A percentile compares a stretch with the other conserved stretches of the same genome.
Conservation (phyloP, 2,113 vertebrate species). For the Pelecanoides urinatrix region DNA sequence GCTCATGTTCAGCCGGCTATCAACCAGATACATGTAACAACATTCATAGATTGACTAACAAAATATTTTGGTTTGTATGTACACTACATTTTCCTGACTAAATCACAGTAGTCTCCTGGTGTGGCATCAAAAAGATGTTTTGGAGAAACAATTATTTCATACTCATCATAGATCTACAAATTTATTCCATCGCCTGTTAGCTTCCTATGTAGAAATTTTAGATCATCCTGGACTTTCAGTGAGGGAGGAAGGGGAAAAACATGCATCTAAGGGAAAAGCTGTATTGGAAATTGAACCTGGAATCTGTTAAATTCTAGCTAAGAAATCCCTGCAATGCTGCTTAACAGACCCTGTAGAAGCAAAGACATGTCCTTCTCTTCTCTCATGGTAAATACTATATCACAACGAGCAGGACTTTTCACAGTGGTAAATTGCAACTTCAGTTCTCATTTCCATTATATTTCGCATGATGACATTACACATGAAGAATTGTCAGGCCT, state of each 20-base stretch:
- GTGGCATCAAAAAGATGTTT: background rate
- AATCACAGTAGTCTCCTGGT: background rate
- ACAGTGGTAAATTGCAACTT: constrained; percentile 11
- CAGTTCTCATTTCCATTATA: constrained; percentile 14
- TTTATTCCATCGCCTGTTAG: background rate
- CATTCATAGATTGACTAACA: background rate
- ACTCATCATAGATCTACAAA: background rate
- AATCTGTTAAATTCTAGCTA: background rate
- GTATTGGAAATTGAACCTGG: background rate
- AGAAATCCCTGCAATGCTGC: background rate
- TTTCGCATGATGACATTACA: background rate
- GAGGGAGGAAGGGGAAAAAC: background rate
- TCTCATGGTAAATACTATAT: background rate
- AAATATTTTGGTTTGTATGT: background rate
- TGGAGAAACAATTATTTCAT: background rate
- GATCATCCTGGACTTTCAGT: background rate
- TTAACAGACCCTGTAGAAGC: background rate
- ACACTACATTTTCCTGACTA: background rate
- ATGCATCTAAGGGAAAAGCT: background rate
- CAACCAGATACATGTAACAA: background rate
- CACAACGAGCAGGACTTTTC: background rate
- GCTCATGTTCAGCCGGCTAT: too few relatives aligned
- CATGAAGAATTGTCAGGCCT: background rate
- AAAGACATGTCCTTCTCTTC: background rate
- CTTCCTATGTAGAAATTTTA: background rate